A percentile compares a stretch with the other conserved stretches of the same genome.
phyloP scores from a whole-genome alignment of 2,888 invertebrate genomes.

The Rhorus exstirpatorius region DNA sequence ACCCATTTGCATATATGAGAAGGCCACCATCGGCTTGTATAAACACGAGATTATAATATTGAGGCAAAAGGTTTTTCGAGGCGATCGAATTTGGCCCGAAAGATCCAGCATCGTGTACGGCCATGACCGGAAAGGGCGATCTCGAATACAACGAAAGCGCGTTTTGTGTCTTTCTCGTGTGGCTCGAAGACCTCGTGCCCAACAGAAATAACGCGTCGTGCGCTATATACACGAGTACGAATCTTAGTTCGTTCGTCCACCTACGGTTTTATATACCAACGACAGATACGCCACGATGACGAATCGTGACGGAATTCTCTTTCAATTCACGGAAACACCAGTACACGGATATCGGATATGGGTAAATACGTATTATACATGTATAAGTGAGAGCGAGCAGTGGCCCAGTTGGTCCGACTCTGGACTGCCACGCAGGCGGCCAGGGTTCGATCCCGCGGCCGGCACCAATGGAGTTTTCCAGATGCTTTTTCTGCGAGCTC shows the following conservation, averaged over 20 bases:
- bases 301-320: slow-evolving; percentile 28
- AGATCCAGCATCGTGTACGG: slow-evolving; percentile 60
- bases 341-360: too few relatives aligned
- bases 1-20: slow-evolving; percentile 48
- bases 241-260: not conserved
- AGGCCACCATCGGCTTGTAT: slow-evolving; percentile 23
- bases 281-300: slow-evolving; percentile 7
- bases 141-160: slow-evolving; percentile 25
- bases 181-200: slow-evolving; percentile 67
- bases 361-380: too few relatives aligned
- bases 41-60: slow-evolving; percentile 50
- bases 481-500: too few relatives aligned
- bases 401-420: too few relatives aligned
- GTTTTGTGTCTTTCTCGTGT: slow-evolving; percentile 56
- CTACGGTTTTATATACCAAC: not conserved
- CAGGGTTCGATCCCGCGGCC: too few relatives aligned
- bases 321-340: not conserved
- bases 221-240: not conserved
- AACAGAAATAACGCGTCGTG: slow-evolving; percentile 38
- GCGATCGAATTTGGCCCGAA: slow-evolving; percentile 18
- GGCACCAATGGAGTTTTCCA: too few relatives aligned
- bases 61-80: slow-evolving; percentile 50
- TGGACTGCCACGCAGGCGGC: too few relatives aligned
- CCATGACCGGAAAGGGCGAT: slow-evolving; percentile 71
- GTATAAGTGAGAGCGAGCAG: too few relatives aligned